These are phyloP conservation scores for Sterrhoptilus dennistouni DNA, from an alignment of 2,113 vertebrate species.

Conservation along the genomic window DNA sequence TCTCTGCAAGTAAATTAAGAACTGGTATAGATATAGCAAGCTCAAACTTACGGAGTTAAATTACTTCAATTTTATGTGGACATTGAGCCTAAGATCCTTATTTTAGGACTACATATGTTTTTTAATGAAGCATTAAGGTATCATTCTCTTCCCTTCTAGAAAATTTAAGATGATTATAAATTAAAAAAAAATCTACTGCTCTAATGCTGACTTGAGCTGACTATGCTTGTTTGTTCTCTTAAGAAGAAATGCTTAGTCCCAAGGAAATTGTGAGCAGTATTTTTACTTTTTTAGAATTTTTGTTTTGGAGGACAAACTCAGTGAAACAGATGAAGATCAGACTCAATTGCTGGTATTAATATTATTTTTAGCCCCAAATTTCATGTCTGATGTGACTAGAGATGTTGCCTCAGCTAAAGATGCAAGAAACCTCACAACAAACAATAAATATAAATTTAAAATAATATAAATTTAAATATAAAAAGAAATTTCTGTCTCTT, in stretches of 20 bases:
- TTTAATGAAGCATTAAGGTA: background rate
- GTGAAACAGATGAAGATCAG: background rate
- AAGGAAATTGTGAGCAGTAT: conserved; percentile 33
- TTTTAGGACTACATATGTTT: background rate
- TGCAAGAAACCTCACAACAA: background rate
- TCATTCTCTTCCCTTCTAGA: background rate
- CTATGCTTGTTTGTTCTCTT: background rate
- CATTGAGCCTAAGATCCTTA: background rate
- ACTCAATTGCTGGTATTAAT: background rate
- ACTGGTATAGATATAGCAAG: background rate
- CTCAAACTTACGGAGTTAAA: background rate
- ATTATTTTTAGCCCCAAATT: background rate
- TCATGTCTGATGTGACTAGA: background rate
- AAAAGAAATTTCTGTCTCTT: background rate
- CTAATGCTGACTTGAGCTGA: background rate
- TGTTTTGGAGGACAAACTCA: background rate
- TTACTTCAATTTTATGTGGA: background rate
- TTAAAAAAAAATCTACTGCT: background rate
- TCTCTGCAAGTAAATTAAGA: background rate
- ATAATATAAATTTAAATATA: too few relatives aligned
- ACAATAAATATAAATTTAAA: too few relatives aligned
- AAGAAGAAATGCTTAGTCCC: conserved; percentile 38
- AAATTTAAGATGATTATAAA: background rate
- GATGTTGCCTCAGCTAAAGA: background rate
- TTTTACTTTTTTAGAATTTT: background rate